Evolutionary conservation across 2,113 vertebrate species (phyloP).

Genomic region (Circaetus gallicus): DNA sequence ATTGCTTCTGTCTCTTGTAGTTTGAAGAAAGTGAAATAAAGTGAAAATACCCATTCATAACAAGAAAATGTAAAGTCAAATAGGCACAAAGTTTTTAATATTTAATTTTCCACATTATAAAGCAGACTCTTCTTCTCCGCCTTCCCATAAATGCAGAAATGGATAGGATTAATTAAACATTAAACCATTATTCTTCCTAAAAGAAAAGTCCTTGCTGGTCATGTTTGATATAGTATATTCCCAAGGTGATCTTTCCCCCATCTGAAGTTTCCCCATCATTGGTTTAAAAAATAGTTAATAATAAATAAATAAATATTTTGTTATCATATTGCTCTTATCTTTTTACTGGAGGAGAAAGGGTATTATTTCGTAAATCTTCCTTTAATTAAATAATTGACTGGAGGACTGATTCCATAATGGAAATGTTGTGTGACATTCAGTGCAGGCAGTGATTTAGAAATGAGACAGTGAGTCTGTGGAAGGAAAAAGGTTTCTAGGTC

Average conservation of each 20-base stretch:
- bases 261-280: neutral
- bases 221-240: slow-evolving; percentile 65
- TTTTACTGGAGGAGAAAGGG: neutral
- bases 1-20: slow-evolving; percentile 65
- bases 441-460: slow-evolving; percentile 47
- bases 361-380: slow-evolving; percentile 17
- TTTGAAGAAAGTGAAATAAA: slow-evolving; percentile 69
- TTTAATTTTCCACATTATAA: slow-evolving; percentile 83
- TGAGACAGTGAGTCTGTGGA: neutral
- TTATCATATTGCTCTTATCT: neutral
- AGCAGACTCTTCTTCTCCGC: slow-evolving; percentile 70
- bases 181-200: slow-evolving; percentile 74
- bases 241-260: slow-evolving; percentile 67
- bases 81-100: slow-evolving; percentile 79
- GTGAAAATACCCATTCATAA: slow-evolving; percentile 74
- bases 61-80: slow-evolving; percentile 77
- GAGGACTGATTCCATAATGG: slow-evolving; percentile 44
- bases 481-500: neutral
- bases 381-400: slow-evolving; percentile 51
- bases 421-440: slow-evolving; percentile 46
- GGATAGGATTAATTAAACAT: slow-evolving; percentile 82
- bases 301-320: slow-evolving; percentile 16
- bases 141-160: slow-evolving; percentile 78
- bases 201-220: slow-evolving; percentile 66
- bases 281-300: slow-evolving; percentile 54